A percentile compares a stretch with the other conserved stretches of the same genome.
These are phyloP conservation scores for Lepidothrix coronata DNA, from an alignment of 2,113 vertebrate genomes.

Conservation along the genomic window DNA sequence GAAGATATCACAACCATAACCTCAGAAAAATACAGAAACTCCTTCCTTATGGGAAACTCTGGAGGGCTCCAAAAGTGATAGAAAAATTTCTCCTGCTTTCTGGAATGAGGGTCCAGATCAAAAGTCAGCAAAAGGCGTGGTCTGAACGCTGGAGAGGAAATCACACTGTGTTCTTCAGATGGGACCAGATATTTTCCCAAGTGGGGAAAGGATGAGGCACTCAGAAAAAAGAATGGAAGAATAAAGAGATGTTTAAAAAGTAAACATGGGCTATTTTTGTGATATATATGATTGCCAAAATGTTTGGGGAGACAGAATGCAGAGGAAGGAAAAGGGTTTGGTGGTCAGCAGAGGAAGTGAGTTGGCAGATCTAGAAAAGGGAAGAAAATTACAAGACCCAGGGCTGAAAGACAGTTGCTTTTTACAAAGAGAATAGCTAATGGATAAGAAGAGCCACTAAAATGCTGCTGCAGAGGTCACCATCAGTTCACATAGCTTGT, in stretches of 20 bases:
- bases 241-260: background rate
- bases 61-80: background rate
- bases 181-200: background rate
- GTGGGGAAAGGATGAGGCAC: background rate
- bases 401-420: background rate
- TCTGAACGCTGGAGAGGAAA: background rate
- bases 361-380: background rate
- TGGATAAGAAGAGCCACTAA: background rate
- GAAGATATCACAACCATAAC: background rate
- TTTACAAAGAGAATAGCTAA: background rate
- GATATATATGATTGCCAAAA: background rate
- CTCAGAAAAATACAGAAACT: background rate
- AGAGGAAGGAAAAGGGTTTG: background rate
- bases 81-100: background rate
- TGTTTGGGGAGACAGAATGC: background rate
- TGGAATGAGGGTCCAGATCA: background rate
- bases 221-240: background rate
- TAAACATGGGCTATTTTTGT: background rate
- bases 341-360: background rate
- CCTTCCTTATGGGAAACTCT: background rate
- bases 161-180: background rate
- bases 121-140: background rate
- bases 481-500: background rate
- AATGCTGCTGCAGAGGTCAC: background rate
- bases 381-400: background rate